Conservation (phyloP, 2,888 invertebrate genomes). For the Drosophila imparisetae region DNA sequence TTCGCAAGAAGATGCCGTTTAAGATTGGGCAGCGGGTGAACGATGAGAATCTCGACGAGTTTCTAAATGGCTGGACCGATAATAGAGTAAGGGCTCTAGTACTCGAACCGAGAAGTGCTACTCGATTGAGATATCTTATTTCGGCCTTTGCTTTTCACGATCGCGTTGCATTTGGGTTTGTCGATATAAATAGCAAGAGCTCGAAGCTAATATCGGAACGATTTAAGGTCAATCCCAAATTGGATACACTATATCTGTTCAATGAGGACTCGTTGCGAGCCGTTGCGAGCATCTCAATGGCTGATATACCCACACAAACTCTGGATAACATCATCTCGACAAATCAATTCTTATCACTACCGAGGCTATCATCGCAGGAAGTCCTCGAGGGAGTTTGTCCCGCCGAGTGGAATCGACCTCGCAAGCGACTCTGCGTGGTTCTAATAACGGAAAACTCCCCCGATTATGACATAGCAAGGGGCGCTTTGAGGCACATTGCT, state of each 20-base stretch:
- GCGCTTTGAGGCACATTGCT: slow-evolving; percentile 90
- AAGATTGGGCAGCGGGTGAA: slow-evolving; percentile 90
- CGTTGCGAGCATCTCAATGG: slow-evolving; percentile 94
- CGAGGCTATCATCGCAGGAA: slow-evolving; percentile 96
- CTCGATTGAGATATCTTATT: slow-evolving; percentile 93
- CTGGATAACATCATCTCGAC: slow-evolving; percentile 94
- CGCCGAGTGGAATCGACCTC: slow-evolving; percentile 92
- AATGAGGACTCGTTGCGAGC: slow-evolving; percentile 94
- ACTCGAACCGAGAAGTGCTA: slow-evolving; percentile 91
- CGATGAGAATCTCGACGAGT: slow-evolving; percentile 90
- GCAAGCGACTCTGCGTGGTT: slow-evolving; percentile 91
- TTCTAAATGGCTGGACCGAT: slow-evolving; percentile 95
- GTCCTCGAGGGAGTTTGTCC: slow-evolving; percentile 90
- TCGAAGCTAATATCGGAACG: slow-evolving; percentile 88
- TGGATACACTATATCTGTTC: slow-evolving; percentile 93
- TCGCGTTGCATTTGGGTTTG: slow-evolving; percentile 94
- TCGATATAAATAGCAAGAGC: slow-evolving; percentile 87
- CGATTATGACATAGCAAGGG: slow-evolving; percentile 85
- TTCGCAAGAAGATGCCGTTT: slow-evolving; percentile 94
- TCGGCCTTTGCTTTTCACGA: slow-evolving; percentile 94
- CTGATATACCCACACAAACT: slow-evolving; percentile 94
- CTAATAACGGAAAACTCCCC: slow-evolving; percentile 89
- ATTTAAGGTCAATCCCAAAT: slow-evolving; percentile 90
- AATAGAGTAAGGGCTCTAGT: slow-evolving; percentile 96
- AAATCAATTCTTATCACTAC: slow-evolving; percentile 94